Conservation (phyloP, 2,113 vertebrate species). For the Vicugna pacos region DNA sequence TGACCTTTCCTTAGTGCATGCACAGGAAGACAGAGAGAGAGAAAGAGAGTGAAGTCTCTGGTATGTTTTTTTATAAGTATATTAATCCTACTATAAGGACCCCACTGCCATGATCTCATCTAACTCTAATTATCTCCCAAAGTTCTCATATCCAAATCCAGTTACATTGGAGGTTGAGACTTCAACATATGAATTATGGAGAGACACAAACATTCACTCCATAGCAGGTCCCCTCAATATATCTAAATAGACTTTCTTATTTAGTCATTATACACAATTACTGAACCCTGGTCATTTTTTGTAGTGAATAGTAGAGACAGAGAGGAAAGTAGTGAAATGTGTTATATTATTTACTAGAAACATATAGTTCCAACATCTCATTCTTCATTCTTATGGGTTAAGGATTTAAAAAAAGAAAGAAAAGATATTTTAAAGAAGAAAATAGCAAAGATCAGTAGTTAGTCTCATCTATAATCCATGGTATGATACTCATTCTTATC, state of each 20-base stretch:
- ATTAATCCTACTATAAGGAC: background rate
- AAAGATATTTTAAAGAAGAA: background rate
- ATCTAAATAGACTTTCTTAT: background rate
- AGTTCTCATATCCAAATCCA: background rate
- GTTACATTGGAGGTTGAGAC: background rate
- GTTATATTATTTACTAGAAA: background rate
- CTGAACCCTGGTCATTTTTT: background rate
- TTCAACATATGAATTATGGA: background rate
- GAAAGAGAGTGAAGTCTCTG: background rate
- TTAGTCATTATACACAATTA: background rate
- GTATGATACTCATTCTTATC: background rate
- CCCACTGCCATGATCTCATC: background rate
- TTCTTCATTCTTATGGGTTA: background rate
- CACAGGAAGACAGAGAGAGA: background rate
- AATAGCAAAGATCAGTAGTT: background rate
- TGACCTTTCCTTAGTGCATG: background rate
- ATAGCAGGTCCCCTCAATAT: background rate
- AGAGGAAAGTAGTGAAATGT: background rate
- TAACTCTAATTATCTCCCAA: background rate
- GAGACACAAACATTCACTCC: background rate
- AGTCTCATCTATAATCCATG: background rate
- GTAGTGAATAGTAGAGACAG: background rate
- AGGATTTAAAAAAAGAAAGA: background rate
- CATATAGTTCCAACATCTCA: background rate
- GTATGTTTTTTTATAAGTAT: background rate